A percentile compares a stretch with the other conserved stretches of the same genome.
Evolutionary conservation across 2,113 vertebrate genomes (phyloP).

Genomic region (Trinectes maculatus): DNA sequence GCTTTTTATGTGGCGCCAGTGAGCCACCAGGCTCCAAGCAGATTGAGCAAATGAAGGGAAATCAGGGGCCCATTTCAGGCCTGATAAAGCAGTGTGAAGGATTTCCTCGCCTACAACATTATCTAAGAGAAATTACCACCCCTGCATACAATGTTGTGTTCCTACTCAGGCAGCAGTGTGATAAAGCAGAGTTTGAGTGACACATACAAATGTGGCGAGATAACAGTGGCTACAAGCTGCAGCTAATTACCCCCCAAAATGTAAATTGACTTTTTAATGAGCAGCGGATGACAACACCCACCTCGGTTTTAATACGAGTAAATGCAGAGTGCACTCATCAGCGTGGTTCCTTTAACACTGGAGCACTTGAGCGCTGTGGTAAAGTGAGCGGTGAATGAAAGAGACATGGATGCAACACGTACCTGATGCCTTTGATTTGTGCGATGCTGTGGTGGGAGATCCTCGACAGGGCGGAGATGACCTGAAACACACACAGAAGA

Average conservation of each 20-base stretch:
- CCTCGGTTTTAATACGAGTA: conserved; percentile 32
- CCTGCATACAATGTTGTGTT: conserved; percentile 1
- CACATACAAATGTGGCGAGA: conserved; percentile 36
- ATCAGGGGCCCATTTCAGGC: conserved; percentile 42
- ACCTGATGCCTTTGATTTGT: conserved; percentile 96
- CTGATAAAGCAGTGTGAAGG: conserved; percentile 32
- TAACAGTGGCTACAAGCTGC: conserved; percentile 41
- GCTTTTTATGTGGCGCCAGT: conserved; percentile 61
- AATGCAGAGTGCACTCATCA: conserved; percentile 8
- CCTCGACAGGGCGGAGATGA: conserved; percentile 93
- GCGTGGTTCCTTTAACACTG: conserved; percentile 7
- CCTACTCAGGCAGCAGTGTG: conserved; percentile 3
- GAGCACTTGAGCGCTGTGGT: conserved; percentile 6
- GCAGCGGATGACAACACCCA: conserved; percentile 38
- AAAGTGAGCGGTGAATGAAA: conserved; percentile 5
- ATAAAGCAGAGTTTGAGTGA: conserved; percentile 31
- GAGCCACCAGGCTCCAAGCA: conserved; percentile 45
- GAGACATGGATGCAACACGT: conserved; percentile 18
- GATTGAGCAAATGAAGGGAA: conserved; percentile 68
- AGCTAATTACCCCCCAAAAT: conserved; percentile 57
- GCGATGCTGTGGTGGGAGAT: conserved; percentile 94
- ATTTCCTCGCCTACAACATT: conserved; percentile 15
- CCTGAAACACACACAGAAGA: conserved; percentile 80
- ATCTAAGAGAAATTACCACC: conserved; percentile 16
- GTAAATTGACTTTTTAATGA: conserved; percentile 55